phyloP scores from a whole-genome alignment of 2,113 vertebrate genomes.

The Emydura subglobosa region DNA sequence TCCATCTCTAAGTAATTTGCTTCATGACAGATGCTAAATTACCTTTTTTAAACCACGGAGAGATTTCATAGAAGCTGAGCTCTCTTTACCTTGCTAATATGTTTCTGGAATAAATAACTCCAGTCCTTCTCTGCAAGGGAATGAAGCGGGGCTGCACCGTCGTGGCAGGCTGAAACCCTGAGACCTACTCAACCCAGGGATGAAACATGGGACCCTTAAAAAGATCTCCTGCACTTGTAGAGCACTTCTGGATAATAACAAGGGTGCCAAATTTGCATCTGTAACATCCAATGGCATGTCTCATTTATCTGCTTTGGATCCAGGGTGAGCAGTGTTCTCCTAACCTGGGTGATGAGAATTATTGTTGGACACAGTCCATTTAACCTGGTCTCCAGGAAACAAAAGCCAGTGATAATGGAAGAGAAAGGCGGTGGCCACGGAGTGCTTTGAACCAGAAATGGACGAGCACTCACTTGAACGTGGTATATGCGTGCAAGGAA shows the following conservation, averaged over 20 bases:
- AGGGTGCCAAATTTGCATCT: no score
- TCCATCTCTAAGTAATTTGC: rapidly evolving
- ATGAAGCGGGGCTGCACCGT: not conserved
- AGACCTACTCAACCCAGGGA: slow-evolving; percentile 31
- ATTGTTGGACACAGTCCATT: not conserved
- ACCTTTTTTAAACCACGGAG: not conserved
- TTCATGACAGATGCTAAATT: not conserved
- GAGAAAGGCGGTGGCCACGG: not conserved
- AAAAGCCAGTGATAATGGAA: not conserved
- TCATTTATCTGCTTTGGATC: not conserved
- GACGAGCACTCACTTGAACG: no score
- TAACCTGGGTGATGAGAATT: rapidly evolving
- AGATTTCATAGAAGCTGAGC: not conserved
- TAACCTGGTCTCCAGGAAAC: no score
- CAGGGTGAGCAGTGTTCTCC: rapidly evolving
- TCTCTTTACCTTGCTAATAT: not conserved
- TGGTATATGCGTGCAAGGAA: no score
- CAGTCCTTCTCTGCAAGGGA: not conserved
- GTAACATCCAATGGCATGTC: not conserved
- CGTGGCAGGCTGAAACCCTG: slow-evolving; percentile 24
- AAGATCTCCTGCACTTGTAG: not conserved
- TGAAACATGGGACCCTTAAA: not conserved
- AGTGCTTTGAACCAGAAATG: no score
- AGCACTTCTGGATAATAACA: not conserved
- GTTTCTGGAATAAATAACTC: not conserved